phyloP scores from a whole-genome alignment of 2,113 vertebrate species.

The Gymnorhina tibicen region DNA sequence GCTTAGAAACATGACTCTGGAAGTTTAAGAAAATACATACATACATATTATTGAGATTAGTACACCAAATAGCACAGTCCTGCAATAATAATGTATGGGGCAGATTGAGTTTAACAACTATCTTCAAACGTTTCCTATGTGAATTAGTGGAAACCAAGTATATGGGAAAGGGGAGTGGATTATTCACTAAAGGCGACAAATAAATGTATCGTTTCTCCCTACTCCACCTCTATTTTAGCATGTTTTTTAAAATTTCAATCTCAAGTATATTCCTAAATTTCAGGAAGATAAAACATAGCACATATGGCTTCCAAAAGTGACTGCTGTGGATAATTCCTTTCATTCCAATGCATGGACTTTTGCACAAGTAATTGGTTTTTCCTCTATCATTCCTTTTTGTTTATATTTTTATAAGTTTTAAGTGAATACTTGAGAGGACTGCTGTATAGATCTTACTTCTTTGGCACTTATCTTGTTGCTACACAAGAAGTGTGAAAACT shows the following conservation, averaged over 20 bases:
- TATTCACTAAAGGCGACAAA: background rate
- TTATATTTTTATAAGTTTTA: background rate
- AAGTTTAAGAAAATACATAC: slow-evolving; percentile 60
- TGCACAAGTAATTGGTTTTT: background rate
- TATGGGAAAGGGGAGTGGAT: slow-evolving; percentile 2
- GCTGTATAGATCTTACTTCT: background rate
- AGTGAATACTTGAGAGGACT: background rate
- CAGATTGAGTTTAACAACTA: slow-evolving; percentile 19
- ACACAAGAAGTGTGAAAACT: background rate
- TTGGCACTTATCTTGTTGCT: background rate
- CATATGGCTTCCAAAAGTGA: background rate
- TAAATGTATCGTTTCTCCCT: background rate
- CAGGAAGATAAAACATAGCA: background rate
- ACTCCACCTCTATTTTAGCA: background rate
- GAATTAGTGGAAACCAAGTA: slow-evolving; percentile 20
- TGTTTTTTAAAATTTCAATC: background rate
- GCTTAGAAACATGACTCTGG: slow-evolving; percentile 52
- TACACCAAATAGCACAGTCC: slow-evolving; percentile 17
- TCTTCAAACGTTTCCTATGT: background rate
- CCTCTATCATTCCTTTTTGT: background rate
- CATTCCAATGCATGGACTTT: background rate
- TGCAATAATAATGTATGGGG: slow-evolving; percentile 4
- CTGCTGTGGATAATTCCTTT: background rate
- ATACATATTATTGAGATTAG: slow-evolving; percentile 54
- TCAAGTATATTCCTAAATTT: background rate